These are phyloP conservation scores for Recurvirostra avosetta DNA, from an alignment of 2,113 vertebrate genomes.

Conservation along the genomic window DNA sequence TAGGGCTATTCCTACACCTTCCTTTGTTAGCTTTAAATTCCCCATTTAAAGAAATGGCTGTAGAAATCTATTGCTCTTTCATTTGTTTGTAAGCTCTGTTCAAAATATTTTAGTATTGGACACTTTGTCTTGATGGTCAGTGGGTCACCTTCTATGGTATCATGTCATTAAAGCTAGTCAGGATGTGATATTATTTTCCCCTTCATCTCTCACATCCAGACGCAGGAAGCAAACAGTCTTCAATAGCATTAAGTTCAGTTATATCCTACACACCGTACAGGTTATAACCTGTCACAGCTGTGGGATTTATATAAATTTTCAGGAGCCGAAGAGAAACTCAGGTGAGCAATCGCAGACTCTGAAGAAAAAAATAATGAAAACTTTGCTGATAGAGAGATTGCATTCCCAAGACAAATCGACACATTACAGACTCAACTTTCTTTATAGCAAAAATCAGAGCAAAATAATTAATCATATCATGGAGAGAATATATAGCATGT, in stretches of 20 bases:
- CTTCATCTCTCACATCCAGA: background rate
- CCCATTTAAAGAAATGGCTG: background rate
- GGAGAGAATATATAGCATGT: constrained; percentile 43
- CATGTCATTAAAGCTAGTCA: background rate
- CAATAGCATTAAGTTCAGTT: background rate
- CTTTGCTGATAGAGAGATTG: background rate
- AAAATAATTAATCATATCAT: constrained; percentile 16
- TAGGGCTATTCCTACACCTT: background rate
- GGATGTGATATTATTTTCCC: background rate
- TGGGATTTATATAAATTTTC: constrained; percentile 29
- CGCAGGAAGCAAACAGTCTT: background rate
- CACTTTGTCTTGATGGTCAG: background rate
- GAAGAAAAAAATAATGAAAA: background rate
- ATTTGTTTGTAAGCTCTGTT: background rate
- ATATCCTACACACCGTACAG: background rate
- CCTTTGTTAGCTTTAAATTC: background rate
- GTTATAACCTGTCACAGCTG: constrained; percentile 1
- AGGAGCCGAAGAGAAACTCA: background rate
- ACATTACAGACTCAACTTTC: background rate
- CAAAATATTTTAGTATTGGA: background rate
- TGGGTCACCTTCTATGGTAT: background rate
- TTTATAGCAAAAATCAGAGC: constrained; percentile 39
- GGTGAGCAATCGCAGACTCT: background rate
- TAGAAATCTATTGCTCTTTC: background rate
- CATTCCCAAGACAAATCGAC: constrained; percentile 25